Evolutionary conservation across 2,113 vertebrate genomes (phyloP).

Genomic region (Megaptera novaeangliae): DNA sequence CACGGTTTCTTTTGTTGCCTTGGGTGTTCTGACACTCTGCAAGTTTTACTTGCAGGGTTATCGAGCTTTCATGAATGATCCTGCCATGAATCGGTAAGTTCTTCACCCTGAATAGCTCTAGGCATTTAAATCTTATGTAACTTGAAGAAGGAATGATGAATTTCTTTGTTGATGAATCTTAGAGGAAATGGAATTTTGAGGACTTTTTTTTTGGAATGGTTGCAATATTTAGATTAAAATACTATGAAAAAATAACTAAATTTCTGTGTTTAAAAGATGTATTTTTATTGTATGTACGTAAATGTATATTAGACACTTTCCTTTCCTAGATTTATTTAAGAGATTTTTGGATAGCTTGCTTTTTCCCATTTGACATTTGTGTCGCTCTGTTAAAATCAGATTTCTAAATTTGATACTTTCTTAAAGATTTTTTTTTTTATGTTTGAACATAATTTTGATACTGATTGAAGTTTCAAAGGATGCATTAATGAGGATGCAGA

Average conservation of each 20-base stretch:
- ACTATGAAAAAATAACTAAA: not conserved
- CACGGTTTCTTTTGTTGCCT: slow-evolving; percentile 95
- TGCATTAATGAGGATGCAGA: not conserved
- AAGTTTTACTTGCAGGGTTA: slow-evolving; percentile 99
- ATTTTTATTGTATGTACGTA: not conserved
- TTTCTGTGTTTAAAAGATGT: not conserved
- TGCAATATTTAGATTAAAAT: not conserved
- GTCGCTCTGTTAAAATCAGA: not conserved
- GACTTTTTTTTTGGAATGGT: not conserved
- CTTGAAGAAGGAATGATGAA: not conserved
- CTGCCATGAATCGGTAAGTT: slow-evolving; percentile 94
- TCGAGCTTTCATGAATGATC: slow-evolving; percentile 97
- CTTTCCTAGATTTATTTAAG: not conserved
- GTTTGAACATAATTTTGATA: not conserved
- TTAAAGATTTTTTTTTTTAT: not conserved
- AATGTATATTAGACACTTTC: not conserved
- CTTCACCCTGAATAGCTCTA: not conserved
- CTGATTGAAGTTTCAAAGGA: not conserved
- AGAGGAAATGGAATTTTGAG: not conserved
- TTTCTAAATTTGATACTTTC: not conserved
- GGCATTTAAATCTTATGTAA: not conserved
- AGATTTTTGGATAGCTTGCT: not conserved
- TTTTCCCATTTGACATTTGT: not conserved
- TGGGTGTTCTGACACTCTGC: slow-evolving; percentile 97
- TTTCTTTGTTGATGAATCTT: slow-evolving; percentile 9